Base-by-base conservation (phyloP, 2,797 vertebrate species). In the Peromyscus melanophrys region DNA sequence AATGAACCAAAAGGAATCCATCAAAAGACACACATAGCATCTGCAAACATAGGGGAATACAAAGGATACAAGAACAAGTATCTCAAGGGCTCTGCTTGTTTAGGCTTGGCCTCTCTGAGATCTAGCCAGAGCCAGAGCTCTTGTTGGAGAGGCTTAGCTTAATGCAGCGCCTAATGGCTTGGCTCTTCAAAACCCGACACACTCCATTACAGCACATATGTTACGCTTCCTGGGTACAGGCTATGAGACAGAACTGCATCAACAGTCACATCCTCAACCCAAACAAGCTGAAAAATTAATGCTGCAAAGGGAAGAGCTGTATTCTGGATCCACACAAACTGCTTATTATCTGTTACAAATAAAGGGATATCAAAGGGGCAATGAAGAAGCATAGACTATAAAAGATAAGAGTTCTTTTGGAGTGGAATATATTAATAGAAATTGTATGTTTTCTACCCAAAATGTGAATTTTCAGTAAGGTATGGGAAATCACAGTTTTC, bases 161-260 rank as follows among this genome's bases (percentile, higher is more conserved):
- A 98, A 98, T 98, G 98, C 95, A 98, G 94, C 98, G 89, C 88
- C 97, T 98, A 98, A 98, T 98, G 94, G 97, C 78, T 94, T 8
- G 4, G 92, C 97, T 98, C 96, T 98, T 98, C 97, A 97, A 94
- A 63, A 63, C 52, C 93, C 1, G 89, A 92, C 92, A 97, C 43
- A 46, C 90, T 97, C 93, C 87, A 98, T 98, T 98, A 97, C 43
- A 2, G 43, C 0, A 0, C 95, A 88, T 81, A 73, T 89, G 92
- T 77, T 92, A 76, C 55, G 16, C 69, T 88, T 83, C 92, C 96
- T 94, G 31, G 27, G 55, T 49, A 43, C 49, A 77, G 85, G 49
- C 73, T 71, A n/a, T 11, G 52, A 95, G 97, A 93, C 9, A 95
- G 85, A 96, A 95, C 4, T 52, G 96, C 97, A 98, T 93, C 83